Evolutionary conservation across 2,888 invertebrate genomes (phyloP).

Genomic region (Macrostomum cliftonense): DNA sequence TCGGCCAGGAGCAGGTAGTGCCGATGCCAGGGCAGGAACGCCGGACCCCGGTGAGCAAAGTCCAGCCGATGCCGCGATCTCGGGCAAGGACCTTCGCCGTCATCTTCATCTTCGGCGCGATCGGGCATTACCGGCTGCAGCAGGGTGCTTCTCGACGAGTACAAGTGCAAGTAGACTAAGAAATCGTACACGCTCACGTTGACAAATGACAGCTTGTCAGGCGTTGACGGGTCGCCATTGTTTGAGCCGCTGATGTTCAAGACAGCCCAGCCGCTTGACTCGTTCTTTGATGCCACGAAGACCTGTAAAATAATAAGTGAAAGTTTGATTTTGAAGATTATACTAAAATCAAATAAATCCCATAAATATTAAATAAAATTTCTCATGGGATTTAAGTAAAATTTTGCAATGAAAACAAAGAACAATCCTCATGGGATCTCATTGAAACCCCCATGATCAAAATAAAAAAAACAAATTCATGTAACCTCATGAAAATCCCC

Average conservation of each 20-base stretch:
- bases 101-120: neutral
- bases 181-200: conserved; percentile 6
- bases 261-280: conserved; percentile 4
- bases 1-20: conserved; percentile 5
- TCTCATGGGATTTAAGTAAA: no score
- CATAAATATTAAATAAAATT: no score
- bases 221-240: neutral
- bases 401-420: no score
- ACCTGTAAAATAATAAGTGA: no score
- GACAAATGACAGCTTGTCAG: neutral
- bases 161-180: conserved; percentile 5
- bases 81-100: neutral
- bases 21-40: conserved; percentile 12
- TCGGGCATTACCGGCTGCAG: neutral
- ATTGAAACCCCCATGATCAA: no score
- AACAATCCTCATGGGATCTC: no score
- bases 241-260: conserved; percentile 4
- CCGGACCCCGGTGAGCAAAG: conserved; percentile 10
- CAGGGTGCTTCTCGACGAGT: conserved; percentile 4
- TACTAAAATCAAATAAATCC: no score
- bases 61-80: conserved; percentile 1
- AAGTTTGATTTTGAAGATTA: no score
- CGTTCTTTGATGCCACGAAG: neutral
- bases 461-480: no score
- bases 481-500: no score